Evolutionary conservation across 1,140 invertebrate genomes (phyloP), one percentile per base, ranked within the genome.

Genomic region (Proales similis): DNA sequence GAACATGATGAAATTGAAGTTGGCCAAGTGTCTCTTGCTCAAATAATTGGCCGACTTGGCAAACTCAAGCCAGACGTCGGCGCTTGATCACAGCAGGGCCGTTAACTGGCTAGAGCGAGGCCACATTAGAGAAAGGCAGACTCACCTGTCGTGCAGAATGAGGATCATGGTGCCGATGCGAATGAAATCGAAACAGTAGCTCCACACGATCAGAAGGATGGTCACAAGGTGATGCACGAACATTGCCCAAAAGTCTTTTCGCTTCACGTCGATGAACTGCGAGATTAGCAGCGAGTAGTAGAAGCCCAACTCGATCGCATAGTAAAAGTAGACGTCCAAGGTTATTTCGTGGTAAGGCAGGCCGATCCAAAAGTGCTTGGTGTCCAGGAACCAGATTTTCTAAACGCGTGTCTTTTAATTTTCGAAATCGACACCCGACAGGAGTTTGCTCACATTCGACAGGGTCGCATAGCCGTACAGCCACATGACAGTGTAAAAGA

Each of bases 191-290:
- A 87, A 87, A 2, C 90, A 82, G 88, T 90, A 97, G 24, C 89
- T 93, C 70, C 96, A 85, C 42, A 80, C 84, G 77, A 97, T 82
- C 32, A 98, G 79, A 29, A 83, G 70, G 66, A 97, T 86, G 2
- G 92, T 94, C 3, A 88, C 86, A 69, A 92, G 82, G 71, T 98
- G 92, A 77, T 96, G 93, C 45, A 93, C 80, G 72, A 95, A 91
- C 91, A 97, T 96, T 80, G 95, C 89, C 85, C 87, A 89, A 75
- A 96, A 96, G 78, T 97, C 93, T 79, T 77, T 79, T 65, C 79
- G 66, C 68, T 86, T 87, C 33, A 90, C 84, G 75, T 96, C 91
- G 71, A 86, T 86, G 77, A 93, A 94, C 73, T 95, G 88, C n/a
- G 87, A 89, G 36, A 90, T 81, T 43, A 89, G 85, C 48, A 97